phyloP scores from a whole-genome alignment of 2,888 invertebrate genomes.

The Thecocarcelia acutangulata region DNA sequence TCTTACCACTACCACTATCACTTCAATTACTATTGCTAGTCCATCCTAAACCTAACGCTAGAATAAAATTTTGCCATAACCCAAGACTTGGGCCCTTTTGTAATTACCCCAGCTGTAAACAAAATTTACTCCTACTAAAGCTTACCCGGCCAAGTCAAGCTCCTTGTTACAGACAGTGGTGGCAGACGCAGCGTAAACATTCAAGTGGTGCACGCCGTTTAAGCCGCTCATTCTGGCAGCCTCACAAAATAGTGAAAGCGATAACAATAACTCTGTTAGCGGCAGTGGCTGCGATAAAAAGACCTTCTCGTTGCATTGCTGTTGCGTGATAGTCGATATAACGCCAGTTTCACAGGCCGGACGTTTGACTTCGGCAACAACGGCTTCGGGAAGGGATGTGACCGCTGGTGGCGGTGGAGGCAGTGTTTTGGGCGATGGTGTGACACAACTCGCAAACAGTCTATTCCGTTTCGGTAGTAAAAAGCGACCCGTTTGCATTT shows the following conservation, averaged over 20 bases:
- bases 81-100: neutral
- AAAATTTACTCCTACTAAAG: constrained; percentile 12
- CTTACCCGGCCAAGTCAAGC: neutral
- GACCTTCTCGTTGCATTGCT: constrained; percentile 82
- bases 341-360: constrained; percentile 81
- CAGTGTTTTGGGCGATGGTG: constrained; percentile 78
- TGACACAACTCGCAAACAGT: constrained; percentile 79
- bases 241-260: constrained; percentile 81
- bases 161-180: constrained; percentile 5
- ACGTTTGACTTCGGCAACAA: constrained; percentile 81
- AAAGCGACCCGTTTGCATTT: constrained; percentile 80
- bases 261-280: constrained; percentile 79
- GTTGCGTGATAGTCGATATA: constrained; percentile 82
- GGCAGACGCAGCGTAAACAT: constrained; percentile 41
- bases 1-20: constrained; percentile 48
- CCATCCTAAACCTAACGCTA: constrained; percentile 14
- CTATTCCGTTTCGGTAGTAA: constrained; percentile 81
- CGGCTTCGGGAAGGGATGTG: constrained; percentile 82
- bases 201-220: constrained; percentile 63
- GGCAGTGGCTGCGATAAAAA: constrained; percentile 81
- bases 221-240: constrained; percentile 82
- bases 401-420: constrained; percentile 78
- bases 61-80: neutral
- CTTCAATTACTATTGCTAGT: constrained; percentile 32
- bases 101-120: neutral